Evolutionary conservation across 1,140 invertebrate genomes (phyloP), one percentile per base, ranked within the genome.

Genomic region (Eupristina koningsbergeri): DNA sequence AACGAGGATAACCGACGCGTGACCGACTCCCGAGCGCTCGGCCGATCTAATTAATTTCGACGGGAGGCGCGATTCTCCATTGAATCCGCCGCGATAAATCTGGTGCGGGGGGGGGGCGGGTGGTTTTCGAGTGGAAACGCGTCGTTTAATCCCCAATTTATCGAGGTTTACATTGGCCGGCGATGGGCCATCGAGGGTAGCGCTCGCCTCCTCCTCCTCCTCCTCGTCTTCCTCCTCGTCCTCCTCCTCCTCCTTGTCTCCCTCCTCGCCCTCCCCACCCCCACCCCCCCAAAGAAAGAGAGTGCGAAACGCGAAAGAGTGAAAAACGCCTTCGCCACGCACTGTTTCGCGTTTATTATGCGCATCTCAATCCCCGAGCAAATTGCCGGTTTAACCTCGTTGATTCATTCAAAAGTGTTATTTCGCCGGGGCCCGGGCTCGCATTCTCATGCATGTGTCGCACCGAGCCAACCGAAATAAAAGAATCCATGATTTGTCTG

Each of bases 331-430:
- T 80, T 64, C 45, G 83, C 76, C 26, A 84, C 83, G 83, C 76
- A 63, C 77, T 64, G 83, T 84, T 84, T 84, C 83, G 36, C 31
- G 36, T 84, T 84, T 84, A 84, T 84, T 84, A 80, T 78, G 77
- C 77, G 83, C 83, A 64, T 84, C 83, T 84, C 69, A 75, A 84
- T 74, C 75, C 76, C 69, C 19, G 11, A 26, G 83, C 83, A 79
- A 83, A 80, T 80, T 80, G 83, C 83, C 77, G 77, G 36, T 84
- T 84, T 84, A 80, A 84, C 83, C 83, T 84, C 83, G 83, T 84
- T 84, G 67, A 74, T 67, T 84, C 67, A 50, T 75, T 78, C 63
- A 17, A 45, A 69, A 63, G 73, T 76, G 73, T 45, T 69, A 58
- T 75, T 81, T 81, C 22, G 36, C 50, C 36, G 6, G 58, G 22